Base-by-base conservation (phyloP, 2,797 vertebrate species). In the Leuciscus waleckii region DNA sequence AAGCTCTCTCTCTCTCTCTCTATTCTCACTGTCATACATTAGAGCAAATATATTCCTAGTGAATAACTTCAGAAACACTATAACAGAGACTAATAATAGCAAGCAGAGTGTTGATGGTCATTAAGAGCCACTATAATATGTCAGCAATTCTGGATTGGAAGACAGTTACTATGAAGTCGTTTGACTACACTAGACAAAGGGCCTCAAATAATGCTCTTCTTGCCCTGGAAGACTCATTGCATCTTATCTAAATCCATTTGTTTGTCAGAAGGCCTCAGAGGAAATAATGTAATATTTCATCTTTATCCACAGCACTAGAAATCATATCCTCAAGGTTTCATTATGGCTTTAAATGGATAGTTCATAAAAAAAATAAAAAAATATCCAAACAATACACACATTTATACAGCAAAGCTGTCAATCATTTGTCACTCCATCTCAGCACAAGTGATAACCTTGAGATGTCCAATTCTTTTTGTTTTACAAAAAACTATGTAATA, bases 211-310 rank as follows among this genome's bases (percentile, higher is more conserved):
- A 54, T 68, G 32, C 16, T 75, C 19, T 32, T n/a, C 41, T 65
- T 63, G 54, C 63, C 13, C 39, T 74, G 29, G 19, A 65, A 65
- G 43, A 68, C 23, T 21, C 21, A 9, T 14, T 10, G 9, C 23
- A 51, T 41, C 32, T 76, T 76, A 79, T 68, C 29, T 37, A 82
- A 74, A 61, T 6, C 26, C 6, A n/a, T 73, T 41, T 58, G 26
- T 82, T 37, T 75, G 51, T 56, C 65, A 63, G 21, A 77, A 78
- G 39, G 11, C 35, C 79, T 37, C 39, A 23, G 4, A 26, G 4
- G 58, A 11, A 46, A 78, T 49, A 83, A 21, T 49, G 29, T n/a
- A 80, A 39, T n/a, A 65, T 73, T 83, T 39, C 32, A 35, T 37
- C 19, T 71, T 39, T 51, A 73, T 80, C 23, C 29, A 67, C 17